Base-by-base conservation (phyloP, 1,140 invertebrate genomes). In the Lasioglossum albipes region DNA sequence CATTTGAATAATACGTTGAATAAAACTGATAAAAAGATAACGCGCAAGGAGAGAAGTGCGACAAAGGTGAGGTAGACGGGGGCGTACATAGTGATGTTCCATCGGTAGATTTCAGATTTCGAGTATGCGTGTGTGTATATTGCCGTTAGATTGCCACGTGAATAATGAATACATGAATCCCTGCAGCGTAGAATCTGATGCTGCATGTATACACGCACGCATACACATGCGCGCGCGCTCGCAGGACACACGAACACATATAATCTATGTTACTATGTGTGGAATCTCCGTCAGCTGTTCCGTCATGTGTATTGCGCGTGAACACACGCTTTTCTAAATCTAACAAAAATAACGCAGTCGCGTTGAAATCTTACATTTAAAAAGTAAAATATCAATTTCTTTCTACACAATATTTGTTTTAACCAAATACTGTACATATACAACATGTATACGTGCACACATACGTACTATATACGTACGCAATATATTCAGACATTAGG, bases 221-320 rank as follows among this genome's bases (percentile, higher is more conserved):
- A 49, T 49, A 49, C 9, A 49, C 13, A 13, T 49, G 45, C 9
- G 45, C 13, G 45, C 1, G 45, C 45, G 5, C 13, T 2, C 16
- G 7, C 52, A 54, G 5, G 0, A 54, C 18, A 54, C 52, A 54
- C 16, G 4, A 18, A 54, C 18, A 18, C 52, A 7, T 13, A 52
- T 13, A 18, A 49, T 7, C 52, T 54, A 20, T 16, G 6, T 18
- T 20, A 54, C 16, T 20, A 5, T 54, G 18, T 54, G 6, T 54
- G 27, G 52, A 62, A 68, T 22, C 10, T 12, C n/a, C 12, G 18
- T 78, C 76, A 78, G 69, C 76, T 78, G 76, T 78, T 72, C 12
- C 45, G 36, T 62, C 67, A 31, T 31, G 16, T 16, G 9, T 62
- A 18, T 42, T 54, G 52, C 49, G 3, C n/a, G 18, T 5, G 18